Base-by-base conservation (phyloP, 1,140 invertebrate species). In the Delia radicum region DNA sequence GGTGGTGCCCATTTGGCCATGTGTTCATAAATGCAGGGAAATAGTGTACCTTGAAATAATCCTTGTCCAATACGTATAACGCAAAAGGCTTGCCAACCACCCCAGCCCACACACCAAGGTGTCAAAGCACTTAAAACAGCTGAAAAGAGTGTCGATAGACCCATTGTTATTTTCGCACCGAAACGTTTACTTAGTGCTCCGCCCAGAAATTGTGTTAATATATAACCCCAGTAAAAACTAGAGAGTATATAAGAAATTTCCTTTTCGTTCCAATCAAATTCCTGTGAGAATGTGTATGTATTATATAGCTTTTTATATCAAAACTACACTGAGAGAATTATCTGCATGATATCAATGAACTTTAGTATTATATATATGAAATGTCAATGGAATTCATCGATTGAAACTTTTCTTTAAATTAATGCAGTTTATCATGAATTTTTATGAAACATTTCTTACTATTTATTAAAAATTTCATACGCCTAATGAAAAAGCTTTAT, bases 1-100 rank as follows among this genome's bases (percentile, higher is more conserved):
- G 85, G 81, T 3, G 91, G 91, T 5, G 88, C 81, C 84, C 84
- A 86, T 78, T 83, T 81, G 13, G 84, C 81, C 71, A 86, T 24
- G 29, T 85, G 81, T 24, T 88, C 92, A 79, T 96, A 94, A 7
- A 94, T 88, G 55, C 91, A 90, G 0, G 95, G 95, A 81, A 93
- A 93, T 28, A 94, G 89, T 6, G 94, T 90, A 21, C 95, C 95
- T 87, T 96, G 91, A 55, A 88, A 89, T 0, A 97, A 83, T 0
- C 96, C 96, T 83, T 94, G 91, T 0, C 94, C 75, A 0, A 95
- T 90, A 48, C 95, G 88, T 15, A 91, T 87, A 80, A 87, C 84
- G 80, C 82, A 84, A 24, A 93, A 87, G 24, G 89, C 87, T 82
- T 91, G 82, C 90, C 91, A 92, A 3, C 89, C 91, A 21, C 85